Base-by-base conservation (phyloP, 2,113 vertebrate genomes). In the Hydrolagus affinis region DNA sequence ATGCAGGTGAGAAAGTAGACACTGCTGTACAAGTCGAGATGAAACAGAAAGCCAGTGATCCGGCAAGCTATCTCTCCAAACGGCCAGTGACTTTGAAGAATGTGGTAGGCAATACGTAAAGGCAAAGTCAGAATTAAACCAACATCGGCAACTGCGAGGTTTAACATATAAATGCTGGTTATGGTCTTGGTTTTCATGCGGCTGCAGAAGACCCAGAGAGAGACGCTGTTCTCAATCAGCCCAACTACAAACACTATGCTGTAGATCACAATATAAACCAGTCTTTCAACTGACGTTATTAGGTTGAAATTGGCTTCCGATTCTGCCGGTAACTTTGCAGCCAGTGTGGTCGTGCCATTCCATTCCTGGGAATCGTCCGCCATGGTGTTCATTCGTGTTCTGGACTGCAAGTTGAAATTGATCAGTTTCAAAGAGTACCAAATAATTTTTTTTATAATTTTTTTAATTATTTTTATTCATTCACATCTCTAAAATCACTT, bases 11-110 rank as follows among this genome's bases (percentile, higher is more conserved):
- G 92, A 14, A 94, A 80, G 85, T 91, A 94, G 28, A 94, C 87
- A 85, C 93, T 94, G 86, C 93, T 91, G 88, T 94, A 94, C 89
- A 94, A 90, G 87, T 94, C 94, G 0, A 94, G 85, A 85, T 92
- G 92, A 85, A 94, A 94, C 11, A 94, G 89, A 87, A 92, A 93
- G 32, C 92, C 91, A n/a, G 89, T 88, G 4, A 92, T 8, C 10
- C 89, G 88, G 87, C 93, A 94, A 21, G 87, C n/a, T 0, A 85
- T 57, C 28, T 89, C 78, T 8, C 91, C 92, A 69, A 94, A 89
- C 17, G 88, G 89, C 93, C 93, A 93, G 87, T 89, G 23, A 66
- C 80, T 87, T 8, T 88, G 76, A 11, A 85, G 90, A 0, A 91
- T 85, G 72, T 94, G 93, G 86, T 93, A 94, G 87, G 89, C 80